These are phyloP conservation scores for Paratrypauchen microcephalus DNA, from an alignment of 2,797 vertebrate species.

Conservation along the genomic window DNA sequence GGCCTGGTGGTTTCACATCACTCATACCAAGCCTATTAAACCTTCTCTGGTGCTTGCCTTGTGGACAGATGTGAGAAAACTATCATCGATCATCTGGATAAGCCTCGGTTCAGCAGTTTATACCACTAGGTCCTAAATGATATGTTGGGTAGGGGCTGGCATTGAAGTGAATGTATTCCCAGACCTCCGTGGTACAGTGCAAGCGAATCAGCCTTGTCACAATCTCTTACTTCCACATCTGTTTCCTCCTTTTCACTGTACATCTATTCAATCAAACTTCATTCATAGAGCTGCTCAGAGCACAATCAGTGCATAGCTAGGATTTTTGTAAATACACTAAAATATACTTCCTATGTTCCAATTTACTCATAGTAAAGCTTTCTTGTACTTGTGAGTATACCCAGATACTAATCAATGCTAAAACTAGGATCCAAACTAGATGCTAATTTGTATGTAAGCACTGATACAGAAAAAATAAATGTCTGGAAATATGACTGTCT, in stretches of 20 bases:
- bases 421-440: too few species aligned
- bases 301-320: constrained; percentile 12
- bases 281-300: constrained; percentile 38
- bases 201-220: constrained; percentile 27
- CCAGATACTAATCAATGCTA: too few species aligned
- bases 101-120: constrained; percentile 39
- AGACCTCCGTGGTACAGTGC: constrained; percentile 19
- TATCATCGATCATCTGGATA: constrained; percentile 36
- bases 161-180: constrained; percentile 21
- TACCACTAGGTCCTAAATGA: constrained; percentile 29
- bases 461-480: background rate
- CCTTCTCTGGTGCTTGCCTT: constrained; percentile 8
- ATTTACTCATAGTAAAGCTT: background rate
- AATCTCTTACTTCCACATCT: constrained; percentile 72
- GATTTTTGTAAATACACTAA: constrained; percentile 19
- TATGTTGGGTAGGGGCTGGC: constrained; percentile 34
- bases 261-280: constrained; percentile 39
- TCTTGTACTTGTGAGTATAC: background rate
- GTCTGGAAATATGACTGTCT: background rate
- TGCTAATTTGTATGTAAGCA: background rate
- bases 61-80: constrained; percentile 38
- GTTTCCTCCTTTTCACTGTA: constrained; percentile 70
- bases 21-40: constrained; percentile 29
- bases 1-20: constrained; percentile 16
- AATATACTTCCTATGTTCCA: background rate